Percentiles rank a stretch among this genome's conserved stretches.
These are phyloP conservation scores for Austrolebias charrua DNA, from an alignment of 2,797 vertebrate species.

Conservation along the genomic window DNA sequence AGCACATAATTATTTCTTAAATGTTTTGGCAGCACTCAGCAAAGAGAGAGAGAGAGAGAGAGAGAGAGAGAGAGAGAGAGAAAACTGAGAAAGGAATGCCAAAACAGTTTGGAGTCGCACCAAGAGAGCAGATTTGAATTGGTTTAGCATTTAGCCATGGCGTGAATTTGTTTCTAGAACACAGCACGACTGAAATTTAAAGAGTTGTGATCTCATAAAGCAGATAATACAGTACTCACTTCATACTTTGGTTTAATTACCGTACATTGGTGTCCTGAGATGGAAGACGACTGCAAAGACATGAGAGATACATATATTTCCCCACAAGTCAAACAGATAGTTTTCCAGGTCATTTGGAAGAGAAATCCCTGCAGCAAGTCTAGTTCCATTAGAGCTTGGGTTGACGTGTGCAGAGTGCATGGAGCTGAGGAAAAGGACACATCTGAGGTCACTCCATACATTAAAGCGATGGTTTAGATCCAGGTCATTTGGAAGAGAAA, in stretches of 20 bases:
- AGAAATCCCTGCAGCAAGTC: constrained; percentile 79
- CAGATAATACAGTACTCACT: constrained; percentile 22
- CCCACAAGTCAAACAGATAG: constrained; percentile 64
- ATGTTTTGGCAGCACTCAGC: constrained; percentile 61
- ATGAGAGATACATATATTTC: constrained; percentile 55
- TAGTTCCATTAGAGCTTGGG: constrained; percentile 72
- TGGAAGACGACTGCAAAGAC: constrained; percentile 34
- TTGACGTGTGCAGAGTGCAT: constrained; percentile 66
- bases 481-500: constrained; percentile 79
- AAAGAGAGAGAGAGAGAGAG: too few relatives aligned
- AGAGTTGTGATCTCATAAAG: constrained; percentile 19
- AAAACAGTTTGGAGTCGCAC: constrained; percentile 71
- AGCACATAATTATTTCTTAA: constrained; percentile 70
- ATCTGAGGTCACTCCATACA: constrained; percentile 78
- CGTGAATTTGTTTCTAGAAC: constrained; percentile 49
- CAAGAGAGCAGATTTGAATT: constrained; percentile 64
- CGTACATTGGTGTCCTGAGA: constrained; percentile 24
- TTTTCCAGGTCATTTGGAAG: constrained; percentile 80
- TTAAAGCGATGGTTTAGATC: constrained; percentile 77
- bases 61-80: constrained; percentile 29
- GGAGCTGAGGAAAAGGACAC: constrained; percentile 73
- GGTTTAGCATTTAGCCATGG: constrained; percentile 60
- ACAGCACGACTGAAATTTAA: constrained; percentile 39
- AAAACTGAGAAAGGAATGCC: constrained; percentile 69
- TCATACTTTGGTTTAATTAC: constrained; percentile 41